Evolutionary conservation across 1,140 invertebrate genomes (phyloP).

Genomic region (Zaprionus inermis): DNA sequence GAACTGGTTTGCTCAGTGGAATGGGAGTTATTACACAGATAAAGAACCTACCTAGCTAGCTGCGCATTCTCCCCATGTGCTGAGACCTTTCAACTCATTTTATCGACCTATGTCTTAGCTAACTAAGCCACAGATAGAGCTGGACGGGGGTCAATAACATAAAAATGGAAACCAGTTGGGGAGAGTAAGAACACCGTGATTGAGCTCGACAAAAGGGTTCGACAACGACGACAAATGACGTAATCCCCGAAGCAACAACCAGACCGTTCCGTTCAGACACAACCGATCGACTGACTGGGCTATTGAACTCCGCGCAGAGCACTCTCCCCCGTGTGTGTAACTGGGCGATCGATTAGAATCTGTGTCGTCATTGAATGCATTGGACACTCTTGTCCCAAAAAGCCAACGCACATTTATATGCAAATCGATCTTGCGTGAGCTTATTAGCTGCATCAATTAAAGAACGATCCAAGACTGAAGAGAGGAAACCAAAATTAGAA

Average conservation of each 20-base stretch:
- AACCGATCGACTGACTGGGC: constrained; percentile 15
- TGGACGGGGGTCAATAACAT: constrained; percentile 32
- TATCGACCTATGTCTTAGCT: constrained; percentile 28
- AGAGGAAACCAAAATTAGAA: constrained; percentile 28
- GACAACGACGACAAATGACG: constrained; percentile 57
- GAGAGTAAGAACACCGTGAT: constrained; percentile 1
- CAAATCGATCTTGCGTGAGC: constrained; percentile 38
- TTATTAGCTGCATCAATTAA: constrained; percentile 26
- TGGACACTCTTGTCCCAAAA: constrained; percentile 28
- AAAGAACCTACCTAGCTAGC: not conserved
- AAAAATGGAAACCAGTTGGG: constrained; percentile 16
- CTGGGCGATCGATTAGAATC: constrained; percentile 30
- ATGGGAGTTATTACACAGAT: not conserved
- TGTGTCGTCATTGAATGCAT: constrained; percentile 22
- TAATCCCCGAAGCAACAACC: constrained; percentile 48
- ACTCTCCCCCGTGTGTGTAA: not conserved
- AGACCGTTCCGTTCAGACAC: constrained; percentile 7
- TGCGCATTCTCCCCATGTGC: not conserved
- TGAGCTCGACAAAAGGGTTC: constrained; percentile 14
- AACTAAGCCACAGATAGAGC: not conserved
- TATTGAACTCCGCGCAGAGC: constrained; percentile 57
- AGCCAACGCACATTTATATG: constrained; percentile 36
- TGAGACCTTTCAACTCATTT: constrained; percentile 27
- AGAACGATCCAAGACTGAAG: constrained; percentile 12
- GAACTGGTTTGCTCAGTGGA: constrained; percentile 24